Percentiles rank a stretch among this genome's conserved stretches.
Evolutionary conservation across 2,113 vertebrate genomes (phyloP).

Genomic region (Rynchops niger): DNA sequence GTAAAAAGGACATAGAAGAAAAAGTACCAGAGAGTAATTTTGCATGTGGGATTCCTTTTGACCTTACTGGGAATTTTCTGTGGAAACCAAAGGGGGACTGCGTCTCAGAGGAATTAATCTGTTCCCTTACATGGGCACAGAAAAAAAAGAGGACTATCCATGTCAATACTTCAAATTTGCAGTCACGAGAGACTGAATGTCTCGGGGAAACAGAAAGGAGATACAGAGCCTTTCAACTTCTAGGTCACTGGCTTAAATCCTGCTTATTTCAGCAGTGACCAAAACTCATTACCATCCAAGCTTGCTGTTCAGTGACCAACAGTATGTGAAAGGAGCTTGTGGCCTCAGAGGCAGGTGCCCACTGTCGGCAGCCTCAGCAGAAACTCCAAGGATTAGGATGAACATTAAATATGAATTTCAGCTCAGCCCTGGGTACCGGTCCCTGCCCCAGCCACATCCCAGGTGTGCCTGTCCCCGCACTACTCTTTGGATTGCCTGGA

Average conservation of each 20-base stretch:
- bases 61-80: constrained; percentile 23
- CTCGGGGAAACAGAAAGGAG: constrained; percentile 32
- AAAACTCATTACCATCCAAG: constrained; percentile 64
- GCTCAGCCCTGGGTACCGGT: not conserved
- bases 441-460: not conserved
- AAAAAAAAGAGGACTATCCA: constrained; percentile 17
- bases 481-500: not conserved
- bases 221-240: constrained; percentile 56
- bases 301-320: constrained; percentile 49
- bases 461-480: not conserved
- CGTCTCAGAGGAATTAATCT: not conserved
- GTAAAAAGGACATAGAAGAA: constrained; percentile 33
- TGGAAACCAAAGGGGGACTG: not conserved
- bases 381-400: not conserved
- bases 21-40: constrained; percentile 1
- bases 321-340: constrained; percentile 61
- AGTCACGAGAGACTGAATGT: constrained; percentile 45
- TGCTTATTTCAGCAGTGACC: constrained; percentile 70
- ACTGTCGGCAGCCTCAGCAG: constrained; percentile 11
- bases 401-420: not conserved
- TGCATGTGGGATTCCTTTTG: constrained; percentile 8
- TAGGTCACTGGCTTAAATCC: constrained; percentile 65
- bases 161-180: constrained; percentile 49
- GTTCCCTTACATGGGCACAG: not conserved
- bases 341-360: constrained; percentile 51